A percentile compares a stretch with the other conserved stretches of the same genome.
These are phyloP conservation scores for Emydocephalus ijimae DNA, from an alignment of 2,113 vertebrate genomes.

Conservation along the genomic window DNA sequence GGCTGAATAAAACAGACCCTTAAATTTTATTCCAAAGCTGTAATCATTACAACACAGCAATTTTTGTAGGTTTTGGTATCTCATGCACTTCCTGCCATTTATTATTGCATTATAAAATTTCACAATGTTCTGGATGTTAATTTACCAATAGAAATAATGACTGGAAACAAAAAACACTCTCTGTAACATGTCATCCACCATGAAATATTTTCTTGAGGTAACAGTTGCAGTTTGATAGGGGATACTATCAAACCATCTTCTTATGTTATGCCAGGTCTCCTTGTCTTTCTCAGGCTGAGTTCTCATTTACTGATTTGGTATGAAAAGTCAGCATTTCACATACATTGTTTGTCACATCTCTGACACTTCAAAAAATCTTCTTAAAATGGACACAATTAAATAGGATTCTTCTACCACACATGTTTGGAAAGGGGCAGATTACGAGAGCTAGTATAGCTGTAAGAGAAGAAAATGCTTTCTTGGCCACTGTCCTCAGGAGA, in stretches of 20 bases:
- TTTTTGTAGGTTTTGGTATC: no score
- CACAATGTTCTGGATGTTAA: neutral
- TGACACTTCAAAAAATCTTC: rapidly evolving
- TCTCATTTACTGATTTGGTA: neutral
- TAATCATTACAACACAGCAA: no score
- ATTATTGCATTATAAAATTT: neutral
- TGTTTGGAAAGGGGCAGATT: conserved; percentile 43
- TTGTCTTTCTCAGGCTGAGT: neutral
- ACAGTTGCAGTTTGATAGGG: neutral
- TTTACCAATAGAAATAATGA: neutral
- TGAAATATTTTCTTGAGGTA: neutral
- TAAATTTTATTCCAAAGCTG: no score
- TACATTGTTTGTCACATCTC: neutral
- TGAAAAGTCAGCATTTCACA: neutral
- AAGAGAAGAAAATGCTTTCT: conserved; percentile 19
- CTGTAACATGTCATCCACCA: neutral
- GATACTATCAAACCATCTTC: neutral
- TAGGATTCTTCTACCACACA: rapidly evolving
- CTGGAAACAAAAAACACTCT: neutral
- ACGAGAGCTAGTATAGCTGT: rapidly evolving
- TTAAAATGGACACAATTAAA: neutral
- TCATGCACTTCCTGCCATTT: neutral
- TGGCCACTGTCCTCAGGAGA: conserved; percentile 84
- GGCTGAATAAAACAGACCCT: neutral
- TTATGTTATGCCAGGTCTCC: neutral